Conservation (phyloP, 2,113 vertebrate species). For the Pygoscelis adeliae region DNA sequence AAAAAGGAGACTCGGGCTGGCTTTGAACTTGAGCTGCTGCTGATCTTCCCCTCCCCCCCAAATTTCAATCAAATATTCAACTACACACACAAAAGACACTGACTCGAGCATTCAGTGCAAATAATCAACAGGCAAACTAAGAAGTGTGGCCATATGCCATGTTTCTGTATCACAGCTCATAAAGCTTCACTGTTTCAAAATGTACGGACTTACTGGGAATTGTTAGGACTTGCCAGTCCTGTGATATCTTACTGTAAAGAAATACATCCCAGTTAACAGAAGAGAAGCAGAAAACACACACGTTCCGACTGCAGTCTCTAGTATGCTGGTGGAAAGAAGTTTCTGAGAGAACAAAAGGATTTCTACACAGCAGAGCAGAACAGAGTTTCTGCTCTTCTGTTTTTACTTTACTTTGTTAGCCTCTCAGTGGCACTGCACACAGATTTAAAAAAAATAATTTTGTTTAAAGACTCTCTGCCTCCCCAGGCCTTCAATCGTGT, state of each 20-base stretch:
- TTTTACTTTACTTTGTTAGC: background rate
- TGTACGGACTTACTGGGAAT: background rate
- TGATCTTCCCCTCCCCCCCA: background rate
- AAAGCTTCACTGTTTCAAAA: background rate
- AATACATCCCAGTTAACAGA: background rate
- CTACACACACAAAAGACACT: background rate
- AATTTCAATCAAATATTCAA: background rate
- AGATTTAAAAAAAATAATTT: background rate
- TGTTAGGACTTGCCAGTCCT: background rate
- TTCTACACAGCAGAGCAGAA: background rate
- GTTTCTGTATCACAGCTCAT: background rate
- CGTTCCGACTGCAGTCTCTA: background rate
- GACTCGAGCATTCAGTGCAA: background rate
- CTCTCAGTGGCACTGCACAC: background rate
- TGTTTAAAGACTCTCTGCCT: background rate
- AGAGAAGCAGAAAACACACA: background rate
- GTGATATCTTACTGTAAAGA: background rate
- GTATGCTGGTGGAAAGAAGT: background rate
- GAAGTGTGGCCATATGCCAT: fast-evolving
- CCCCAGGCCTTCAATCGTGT: background rate
- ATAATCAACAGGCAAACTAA: background rate
- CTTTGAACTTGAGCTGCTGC: background rate
- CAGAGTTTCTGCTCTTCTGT: background rate
- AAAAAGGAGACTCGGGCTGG: background rate
- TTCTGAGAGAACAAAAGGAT: background rate